phyloP scores from a whole-genome alignment of 2,797 vertebrate species.

The Pelodytes ibericus region DNA sequence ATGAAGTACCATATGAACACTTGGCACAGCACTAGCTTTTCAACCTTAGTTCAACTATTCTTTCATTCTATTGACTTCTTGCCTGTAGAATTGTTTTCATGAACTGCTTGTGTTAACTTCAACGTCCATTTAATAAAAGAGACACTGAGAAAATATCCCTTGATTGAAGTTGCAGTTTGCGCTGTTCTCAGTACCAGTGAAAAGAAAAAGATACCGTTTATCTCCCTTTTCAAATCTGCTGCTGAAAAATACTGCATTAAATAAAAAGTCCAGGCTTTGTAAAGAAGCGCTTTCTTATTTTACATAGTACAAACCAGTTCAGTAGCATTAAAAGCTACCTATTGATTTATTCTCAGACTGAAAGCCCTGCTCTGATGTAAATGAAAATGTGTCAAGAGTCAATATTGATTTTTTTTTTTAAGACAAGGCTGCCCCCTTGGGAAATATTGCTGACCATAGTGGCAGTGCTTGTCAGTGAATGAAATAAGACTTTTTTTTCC shows the following conservation, averaged over 20 bases:
- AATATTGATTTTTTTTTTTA: conserved; percentile 74
- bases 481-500: conserved; percentile 71
- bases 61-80: conserved; percentile 66
- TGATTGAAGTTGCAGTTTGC: conserved; percentile 71
- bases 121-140: conserved; percentile 72
- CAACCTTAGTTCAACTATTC: conserved; percentile 20
- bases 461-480: conserved; percentile 65
- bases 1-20: background rate
- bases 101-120: conserved; percentile 65
- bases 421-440: conserved; percentile 67
- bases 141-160: conserved; percentile 62
- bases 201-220: conserved; percentile 60
- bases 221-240: conserved; percentile 48
- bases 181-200: conserved; percentile 68
- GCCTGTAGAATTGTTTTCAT: conserved; percentile 63
- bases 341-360: conserved; percentile 76
- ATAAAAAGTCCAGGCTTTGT: conserved; percentile 64
- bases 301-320: conserved; percentile 68
- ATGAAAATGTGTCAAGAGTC: conserved; percentile 82
- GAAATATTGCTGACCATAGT: conserved; percentile 71
- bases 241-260: conserved; percentile 59
- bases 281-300: conserved; percentile 66
- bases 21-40: background rate
- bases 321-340: conserved; percentile 78
- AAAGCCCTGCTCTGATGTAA: conserved; percentile 78